Base-by-base conservation (phyloP, 2,797 vertebrate genomes). In the Scleropages formosus region DNA sequence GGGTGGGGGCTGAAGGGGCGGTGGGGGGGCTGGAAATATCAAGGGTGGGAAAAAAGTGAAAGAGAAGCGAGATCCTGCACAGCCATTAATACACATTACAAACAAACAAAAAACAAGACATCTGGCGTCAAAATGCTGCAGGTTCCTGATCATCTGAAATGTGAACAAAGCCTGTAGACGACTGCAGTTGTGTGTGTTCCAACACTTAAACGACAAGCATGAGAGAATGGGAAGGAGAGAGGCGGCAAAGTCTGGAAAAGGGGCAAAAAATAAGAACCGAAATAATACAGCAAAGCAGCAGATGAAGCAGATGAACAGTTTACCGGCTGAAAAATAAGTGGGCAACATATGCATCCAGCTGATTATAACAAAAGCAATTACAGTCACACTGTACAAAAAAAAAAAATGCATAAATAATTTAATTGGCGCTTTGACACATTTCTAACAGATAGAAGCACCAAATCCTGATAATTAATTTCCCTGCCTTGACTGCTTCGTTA, bases 141-240 rank as follows among this genome's bases (percentile, higher is more conserved):
- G 27, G 27, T 22, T 75, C 27, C 20, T 39, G 27, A 67, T 51
- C 58, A 59, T 44, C 74, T 26, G 27, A 58, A 26, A 53, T 66
- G 16, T 75, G 73, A 75, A 67, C 47, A 56, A 65, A 56, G 62
- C 24, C 47, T 24, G 18, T 8, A 8, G 27, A 75, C 53, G 10
- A 44, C 53, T 22, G 18, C 39, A 59, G 49, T 26, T 68, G 53
- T 59, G 51, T 44, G 20, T 68, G 64, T 75, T 60, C n/a, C 74
- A 22, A 49, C 31, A n/a, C 64, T 47, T 20, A 60, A 59, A 60
- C 27, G 64, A 68, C 74, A 60, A 31, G 74, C 51, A 10, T 71
- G 49, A 47, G 49, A 10, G 8, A 56, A 20, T 10, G 51, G 49
- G 44, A 20, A 15, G 2, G 22, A 1, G 47, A 16, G 2, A 2